Evolutionary conservation across 2,113 vertebrate genomes (phyloP).

Genomic region (Menura novaehollandiae): DNA sequence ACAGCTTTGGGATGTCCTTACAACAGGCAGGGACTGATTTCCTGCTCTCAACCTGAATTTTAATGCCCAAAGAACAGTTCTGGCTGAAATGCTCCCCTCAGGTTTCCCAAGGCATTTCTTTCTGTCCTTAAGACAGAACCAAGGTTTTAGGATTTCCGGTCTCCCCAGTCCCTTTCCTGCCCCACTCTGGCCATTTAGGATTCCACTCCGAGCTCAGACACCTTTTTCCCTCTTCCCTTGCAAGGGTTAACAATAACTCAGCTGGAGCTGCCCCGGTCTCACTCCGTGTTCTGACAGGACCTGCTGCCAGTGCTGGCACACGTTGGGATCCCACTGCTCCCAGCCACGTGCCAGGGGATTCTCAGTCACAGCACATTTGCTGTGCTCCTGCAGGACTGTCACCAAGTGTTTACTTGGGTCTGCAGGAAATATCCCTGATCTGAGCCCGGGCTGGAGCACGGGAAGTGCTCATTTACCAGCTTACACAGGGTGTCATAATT

Average conservation of each 20-base stretch:
- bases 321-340: neutral
- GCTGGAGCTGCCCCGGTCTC: neutral
- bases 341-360: neutral
- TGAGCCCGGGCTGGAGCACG: neutral
- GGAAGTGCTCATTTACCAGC: neutral
- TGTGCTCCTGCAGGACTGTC: neutral
- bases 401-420: neutral
- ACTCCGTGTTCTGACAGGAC: neutral
- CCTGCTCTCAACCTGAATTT: neutral
- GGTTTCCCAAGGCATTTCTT: neutral
- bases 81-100: neutral
- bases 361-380: neutral
- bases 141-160: neutral
- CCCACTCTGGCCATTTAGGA: neutral
- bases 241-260: neutral
- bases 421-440: neutral
- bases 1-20: neutral
- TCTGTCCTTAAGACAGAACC: neutral
- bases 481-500: neutral
- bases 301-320: neutral
- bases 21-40: neutral
- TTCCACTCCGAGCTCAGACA: neutral
- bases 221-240: neutral
- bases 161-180: neutral
- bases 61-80: neutral